phyloP scores from a whole-genome alignment of 2,113 vertebrate species.

The Engraulis encrasicolus region DNA sequence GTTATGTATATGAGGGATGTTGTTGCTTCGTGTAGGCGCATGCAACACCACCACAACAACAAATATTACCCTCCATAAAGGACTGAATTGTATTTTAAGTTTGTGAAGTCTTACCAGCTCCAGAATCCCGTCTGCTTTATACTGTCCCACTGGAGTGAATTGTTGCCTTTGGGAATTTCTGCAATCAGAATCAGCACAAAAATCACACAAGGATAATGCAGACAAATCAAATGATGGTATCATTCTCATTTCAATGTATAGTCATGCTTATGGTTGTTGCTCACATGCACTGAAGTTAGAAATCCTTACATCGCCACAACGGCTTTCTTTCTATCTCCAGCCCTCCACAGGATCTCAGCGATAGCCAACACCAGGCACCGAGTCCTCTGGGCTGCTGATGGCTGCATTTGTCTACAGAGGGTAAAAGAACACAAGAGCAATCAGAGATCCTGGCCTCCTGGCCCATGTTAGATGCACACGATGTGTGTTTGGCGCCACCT shows the following conservation, averaged over 20 bases:
- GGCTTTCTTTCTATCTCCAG: constrained; percentile 78
- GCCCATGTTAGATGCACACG: too few species aligned
- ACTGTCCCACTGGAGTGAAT: constrained; percentile 83
- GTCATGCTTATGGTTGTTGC: too few species aligned
- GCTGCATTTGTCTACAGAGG: constrained; percentile 63
- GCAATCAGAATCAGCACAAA: constrained; percentile 37
- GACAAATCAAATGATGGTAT: background rate
- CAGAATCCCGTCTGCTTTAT: constrained; percentile 88
- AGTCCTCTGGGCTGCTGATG: constrained; percentile 71
- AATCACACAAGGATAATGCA: background rate
- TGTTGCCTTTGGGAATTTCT: constrained; percentile 86
- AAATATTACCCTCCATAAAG: background rate
- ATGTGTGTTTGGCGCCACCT: too few species aligned
- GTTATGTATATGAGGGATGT: background rate
- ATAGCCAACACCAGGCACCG: constrained; percentile 79
- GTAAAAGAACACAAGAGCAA: too few species aligned
- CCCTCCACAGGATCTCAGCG: constrained; percentile 88
- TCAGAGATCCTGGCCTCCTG: too few species aligned
- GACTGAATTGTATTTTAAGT: background rate
- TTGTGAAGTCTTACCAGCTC: constrained; percentile 80
- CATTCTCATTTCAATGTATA: background rate
- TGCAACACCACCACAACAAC: background rate
- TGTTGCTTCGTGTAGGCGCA: background rate
- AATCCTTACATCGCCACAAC: constrained; percentile 83
- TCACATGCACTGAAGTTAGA: background rate